Percentiles rank a stretch among this genome's conserved stretches.
These are phyloP conservation scores for Lobophora halterata DNA, from an alignment of 2,888 invertebrate genomes.

Conservation along the genomic window DNA sequence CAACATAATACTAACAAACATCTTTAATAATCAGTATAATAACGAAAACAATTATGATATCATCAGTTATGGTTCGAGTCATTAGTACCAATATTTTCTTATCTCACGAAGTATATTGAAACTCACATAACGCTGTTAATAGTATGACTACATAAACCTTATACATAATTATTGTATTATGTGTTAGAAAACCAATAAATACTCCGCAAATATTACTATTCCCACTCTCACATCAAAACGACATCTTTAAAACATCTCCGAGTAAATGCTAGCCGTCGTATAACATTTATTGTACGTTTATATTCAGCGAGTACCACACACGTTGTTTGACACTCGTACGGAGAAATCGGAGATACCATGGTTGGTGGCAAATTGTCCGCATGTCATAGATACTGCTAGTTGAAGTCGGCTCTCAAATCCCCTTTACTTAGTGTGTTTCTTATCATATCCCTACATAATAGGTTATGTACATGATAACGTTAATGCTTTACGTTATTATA, in stretches of 20 bases:
- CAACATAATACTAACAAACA: slow-evolving; percentile 47
- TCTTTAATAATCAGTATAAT: slow-evolving; percentile 43
- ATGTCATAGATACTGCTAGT: slow-evolving; percentile 39
- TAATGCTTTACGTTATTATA: too few relatives aligned
- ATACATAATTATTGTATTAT: too few relatives aligned
- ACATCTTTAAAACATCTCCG: slow-evolving; percentile 27
- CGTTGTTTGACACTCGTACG: slow-evolving; percentile 50
- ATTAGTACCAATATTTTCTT: slow-evolving; percentile 15
- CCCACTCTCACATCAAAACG: slow-evolving; percentile 16
- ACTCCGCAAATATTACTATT: slow-evolving; percentile 8
- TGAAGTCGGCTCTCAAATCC: slow-evolving; percentile 30
- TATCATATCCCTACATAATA: background rate
- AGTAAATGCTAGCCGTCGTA: slow-evolving; percentile 44
- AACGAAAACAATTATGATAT: slow-evolving; percentile 52
- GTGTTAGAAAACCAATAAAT: background rate
- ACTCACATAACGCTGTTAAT: too few relatives aligned
- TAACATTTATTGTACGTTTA: slow-evolving; percentile 62
- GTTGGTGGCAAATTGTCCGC: slow-evolving; percentile 42
- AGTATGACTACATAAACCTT: too few relatives aligned
- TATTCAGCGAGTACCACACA: slow-evolving; percentile 70
- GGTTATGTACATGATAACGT: too few relatives aligned
- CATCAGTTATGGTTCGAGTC: too few relatives aligned
- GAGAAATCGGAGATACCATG: slow-evolving; percentile 58
- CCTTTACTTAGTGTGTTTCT: slow-evolving; percentile 14
- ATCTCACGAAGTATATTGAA: slow-evolving; percentile 4